phyloP scores from a whole-genome alignment of 2,888 invertebrate genomes.

The Melitaea athalia region DNA sequence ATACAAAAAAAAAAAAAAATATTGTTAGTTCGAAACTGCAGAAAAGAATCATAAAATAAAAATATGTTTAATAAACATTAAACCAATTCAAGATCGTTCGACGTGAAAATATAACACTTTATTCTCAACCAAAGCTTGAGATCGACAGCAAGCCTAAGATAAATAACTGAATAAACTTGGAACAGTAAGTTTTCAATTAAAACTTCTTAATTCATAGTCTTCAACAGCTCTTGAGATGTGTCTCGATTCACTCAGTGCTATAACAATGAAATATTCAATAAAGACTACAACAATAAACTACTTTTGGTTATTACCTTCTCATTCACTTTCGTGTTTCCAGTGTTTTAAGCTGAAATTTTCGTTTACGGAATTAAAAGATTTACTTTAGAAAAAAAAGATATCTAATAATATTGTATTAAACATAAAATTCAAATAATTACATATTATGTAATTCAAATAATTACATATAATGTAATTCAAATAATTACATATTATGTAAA shows the following conservation, averaged over 20 bases:
- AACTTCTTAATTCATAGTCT: slow-evolving; percentile 25
- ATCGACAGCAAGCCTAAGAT: slow-evolving; percentile 13
- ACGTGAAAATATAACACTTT: background rate
- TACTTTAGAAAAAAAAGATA: too few relatives aligned
- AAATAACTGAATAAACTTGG: slow-evolving; percentile 30
- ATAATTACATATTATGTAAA: too few relatives aligned
- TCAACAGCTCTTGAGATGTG: slow-evolving; percentile 7
- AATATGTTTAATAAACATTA: background rate
- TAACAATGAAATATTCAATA: slow-evolving; percentile 11
- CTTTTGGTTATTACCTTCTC: background rate
- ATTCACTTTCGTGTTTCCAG: background rate
- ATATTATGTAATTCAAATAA: too few relatives aligned
- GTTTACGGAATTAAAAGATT: too few relatives aligned
- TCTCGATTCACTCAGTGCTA: slow-evolving; percentile 7
- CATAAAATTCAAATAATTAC: too few relatives aligned
- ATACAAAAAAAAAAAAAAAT: too few relatives aligned
- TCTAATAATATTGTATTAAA: too few relatives aligned
- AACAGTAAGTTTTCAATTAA: slow-evolving; percentile 30
- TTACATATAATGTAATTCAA: too few relatives aligned
- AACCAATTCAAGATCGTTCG: background rate
- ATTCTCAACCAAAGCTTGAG: background rate
- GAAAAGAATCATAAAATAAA: too few relatives aligned
- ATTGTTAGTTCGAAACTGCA: too few relatives aligned
- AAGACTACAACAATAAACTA: background rate
- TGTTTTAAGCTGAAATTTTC: background rate